Evolutionary conservation across 2,113 vertebrate species (phyloP).

Genomic region (Aleadryas rufinucha): DNA sequence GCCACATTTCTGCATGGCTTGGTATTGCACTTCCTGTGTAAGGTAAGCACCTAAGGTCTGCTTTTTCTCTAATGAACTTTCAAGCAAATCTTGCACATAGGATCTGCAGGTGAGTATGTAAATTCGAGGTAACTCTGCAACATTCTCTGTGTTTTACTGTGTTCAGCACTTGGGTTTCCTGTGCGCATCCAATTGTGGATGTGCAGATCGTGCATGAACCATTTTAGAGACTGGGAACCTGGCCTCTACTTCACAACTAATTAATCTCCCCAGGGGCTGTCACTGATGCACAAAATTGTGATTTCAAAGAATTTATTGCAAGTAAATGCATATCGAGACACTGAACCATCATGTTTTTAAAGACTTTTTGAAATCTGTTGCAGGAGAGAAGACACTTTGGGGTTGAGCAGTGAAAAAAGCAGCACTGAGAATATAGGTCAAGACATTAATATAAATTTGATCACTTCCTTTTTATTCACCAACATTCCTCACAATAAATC

Average conservation of each 20-base stretch:
- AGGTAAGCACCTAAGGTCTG: not conserved
- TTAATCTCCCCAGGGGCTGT: not conserved
- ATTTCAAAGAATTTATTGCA: slow-evolving; percentile 8
- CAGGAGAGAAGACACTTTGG: slow-evolving; percentile 46
- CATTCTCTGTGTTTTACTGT: not conserved
- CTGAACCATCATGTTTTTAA: not conserved
- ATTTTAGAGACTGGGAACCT: not conserved
- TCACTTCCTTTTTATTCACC: slow-evolving; percentile 84
- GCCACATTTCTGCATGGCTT: not conserved
- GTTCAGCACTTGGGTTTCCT: not conserved
- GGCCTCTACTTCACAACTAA: not conserved
- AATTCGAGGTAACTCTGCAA: not conserved
- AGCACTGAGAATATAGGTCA: slow-evolving; percentile 75
- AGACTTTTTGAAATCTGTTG: slow-evolving; percentile 30
- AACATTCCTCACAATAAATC: slow-evolving; percentile 87
- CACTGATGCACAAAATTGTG: not conserved
- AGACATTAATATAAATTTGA: slow-evolving; percentile 85
- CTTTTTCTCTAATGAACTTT: not conserved
- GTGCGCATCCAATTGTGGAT: not conserved
- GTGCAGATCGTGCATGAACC: not conserved
- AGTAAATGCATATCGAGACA: not conserved
- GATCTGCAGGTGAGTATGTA: not conserved
- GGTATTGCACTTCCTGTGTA: not conserved
- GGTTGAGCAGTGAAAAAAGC: slow-evolving; percentile 56
- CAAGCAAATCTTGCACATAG: not conserved